A percentile compares a stretch with the other conserved stretches of the same genome.
Evolutionary conservation across 2,113 vertebrate genomes (phyloP).

Genomic region (Sterrhoptilus dennistouni): DNA sequence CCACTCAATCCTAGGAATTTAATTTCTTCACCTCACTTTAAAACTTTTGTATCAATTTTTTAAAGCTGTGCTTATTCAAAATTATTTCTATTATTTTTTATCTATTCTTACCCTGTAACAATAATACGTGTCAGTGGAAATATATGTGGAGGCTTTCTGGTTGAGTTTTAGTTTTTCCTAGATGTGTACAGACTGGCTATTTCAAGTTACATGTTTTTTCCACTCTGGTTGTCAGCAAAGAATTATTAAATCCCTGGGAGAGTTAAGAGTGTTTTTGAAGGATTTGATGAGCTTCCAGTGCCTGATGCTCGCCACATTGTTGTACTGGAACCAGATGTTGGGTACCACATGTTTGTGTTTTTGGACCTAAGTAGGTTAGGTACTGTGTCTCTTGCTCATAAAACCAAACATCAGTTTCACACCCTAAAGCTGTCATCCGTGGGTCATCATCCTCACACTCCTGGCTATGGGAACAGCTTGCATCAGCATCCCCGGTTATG

Average conservation of each 20-base stretch:
- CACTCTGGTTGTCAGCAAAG: not conserved
- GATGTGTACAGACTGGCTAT: not conserved
- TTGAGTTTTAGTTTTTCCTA: conserved; percentile 7
- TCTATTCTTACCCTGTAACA: not conserved
- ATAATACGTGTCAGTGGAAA: not conserved
- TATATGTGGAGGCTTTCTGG: not conserved
- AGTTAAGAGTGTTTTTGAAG: conserved; percentile 8
- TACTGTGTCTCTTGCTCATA: not conserved
- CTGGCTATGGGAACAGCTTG: not conserved
- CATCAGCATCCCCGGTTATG: not conserved
- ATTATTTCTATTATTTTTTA: not conserved
- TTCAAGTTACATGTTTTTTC: not conserved
- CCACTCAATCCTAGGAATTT: not conserved
- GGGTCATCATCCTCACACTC: not conserved
- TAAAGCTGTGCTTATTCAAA: not conserved
- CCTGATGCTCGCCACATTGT: not conserved
- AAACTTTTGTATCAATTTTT: not conserved
- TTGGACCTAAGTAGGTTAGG: not conserved
- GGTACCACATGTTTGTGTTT: conserved; percentile 3
- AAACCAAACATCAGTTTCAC: not conserved
- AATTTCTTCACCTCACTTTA: not conserved
- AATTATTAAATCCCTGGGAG: not conserved
- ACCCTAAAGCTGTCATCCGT: not conserved
- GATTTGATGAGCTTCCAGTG: conserved; percentile 37
- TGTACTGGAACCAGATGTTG: not conserved